These are phyloP conservation scores for Emydura subglobosa DNA, from an alignment of 2,113 vertebrate species.

Conservation along the genomic window DNA sequence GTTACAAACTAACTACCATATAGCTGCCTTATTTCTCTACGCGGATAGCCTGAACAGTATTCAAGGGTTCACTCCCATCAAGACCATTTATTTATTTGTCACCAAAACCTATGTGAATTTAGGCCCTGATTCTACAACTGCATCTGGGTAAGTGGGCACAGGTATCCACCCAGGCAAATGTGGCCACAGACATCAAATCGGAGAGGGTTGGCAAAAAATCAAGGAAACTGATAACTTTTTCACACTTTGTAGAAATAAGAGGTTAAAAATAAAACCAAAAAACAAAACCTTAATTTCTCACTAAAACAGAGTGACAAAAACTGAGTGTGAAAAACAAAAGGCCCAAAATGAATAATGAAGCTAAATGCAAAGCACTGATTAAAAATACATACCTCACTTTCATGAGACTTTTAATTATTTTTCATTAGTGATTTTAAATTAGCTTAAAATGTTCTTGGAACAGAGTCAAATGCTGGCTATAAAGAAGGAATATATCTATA, in stretches of 20 bases:
- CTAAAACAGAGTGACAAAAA: conserved; percentile 18
- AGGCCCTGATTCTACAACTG: not conserved
- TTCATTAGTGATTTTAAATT: conserved; percentile 65
- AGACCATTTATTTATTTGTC: conserved; percentile 34
- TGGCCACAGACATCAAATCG: not conserved
- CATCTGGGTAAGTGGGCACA: not conserved
- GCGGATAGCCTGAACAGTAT: not conserved
- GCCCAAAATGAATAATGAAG: conserved; percentile 53
- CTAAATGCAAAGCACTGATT: conserved; percentile 24
- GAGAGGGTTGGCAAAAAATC: not conserved
- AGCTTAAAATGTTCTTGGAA: conserved; percentile 61
- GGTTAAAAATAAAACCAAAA: not conserved
- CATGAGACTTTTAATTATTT: conserved; percentile 63
- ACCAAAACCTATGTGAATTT: conserved; percentile 6
- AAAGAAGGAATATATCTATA: not conserved
- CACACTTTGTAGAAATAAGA: rapidly evolving
- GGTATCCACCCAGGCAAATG: not conserved
- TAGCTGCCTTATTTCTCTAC: conserved; percentile 2
- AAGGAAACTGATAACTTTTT: not conserved
- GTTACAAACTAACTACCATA: not conserved
- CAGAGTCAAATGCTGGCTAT: conserved; percentile 15
- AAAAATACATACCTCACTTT: conserved; percentile 52
- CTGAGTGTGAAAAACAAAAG: conserved; percentile 26
- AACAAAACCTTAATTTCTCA: not conserved
- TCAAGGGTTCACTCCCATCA: conserved; percentile 17